These are phyloP conservation scores for Cololabis saira DNA, from an alignment of 2,113 vertebrate species.

Conservation along the genomic window DNA sequence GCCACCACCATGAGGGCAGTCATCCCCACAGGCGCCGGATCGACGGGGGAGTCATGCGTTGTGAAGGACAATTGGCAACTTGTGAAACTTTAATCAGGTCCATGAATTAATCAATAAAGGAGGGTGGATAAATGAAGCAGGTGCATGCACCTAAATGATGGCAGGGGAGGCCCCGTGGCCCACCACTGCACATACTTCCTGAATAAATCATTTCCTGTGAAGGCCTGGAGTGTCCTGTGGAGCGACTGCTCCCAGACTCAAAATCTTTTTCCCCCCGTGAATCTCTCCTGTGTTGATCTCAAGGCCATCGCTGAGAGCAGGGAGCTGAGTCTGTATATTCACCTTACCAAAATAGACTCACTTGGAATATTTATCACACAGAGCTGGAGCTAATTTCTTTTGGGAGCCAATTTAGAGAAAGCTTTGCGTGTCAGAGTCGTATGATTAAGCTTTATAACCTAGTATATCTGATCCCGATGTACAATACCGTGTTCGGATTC, in stretches of 20 bases:
- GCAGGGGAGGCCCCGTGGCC: constrained; percentile 60
- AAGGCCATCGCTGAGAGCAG: constrained; percentile 43
- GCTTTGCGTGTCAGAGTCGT: constrained; percentile 44
- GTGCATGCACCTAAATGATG: constrained; percentile 61
- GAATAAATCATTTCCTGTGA: constrained; percentile 80
- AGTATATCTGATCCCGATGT: constrained; percentile 40
- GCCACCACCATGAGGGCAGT: constrained; percentile 57
- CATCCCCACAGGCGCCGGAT: constrained; percentile 63
- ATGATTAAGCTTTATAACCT: constrained; percentile 49
- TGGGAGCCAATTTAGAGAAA: constrained; percentile 45
- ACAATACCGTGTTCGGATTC: constrained; percentile 39
- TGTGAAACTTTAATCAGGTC: constrained; percentile 77
- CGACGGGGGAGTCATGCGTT: constrained; percentile 65
- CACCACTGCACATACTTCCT: constrained; percentile 58
- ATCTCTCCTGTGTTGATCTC: constrained; percentile 28
- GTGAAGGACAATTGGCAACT: constrained; percentile 78
- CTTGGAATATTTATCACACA: constrained; percentile 52
- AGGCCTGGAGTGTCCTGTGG: constrained; percentile 58
- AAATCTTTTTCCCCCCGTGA: constrained; percentile 32
- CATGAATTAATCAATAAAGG: constrained; percentile 81
- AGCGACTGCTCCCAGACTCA: constrained; percentile 35
- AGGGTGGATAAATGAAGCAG: constrained; percentile 68
- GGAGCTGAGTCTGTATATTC: constrained; percentile 54
- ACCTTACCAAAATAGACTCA: constrained; percentile 33
- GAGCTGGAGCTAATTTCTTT: constrained; percentile 47